Base-by-base conservation (phyloP, 2,888 invertebrate species). In the Eupsilia transversa region DNA sequence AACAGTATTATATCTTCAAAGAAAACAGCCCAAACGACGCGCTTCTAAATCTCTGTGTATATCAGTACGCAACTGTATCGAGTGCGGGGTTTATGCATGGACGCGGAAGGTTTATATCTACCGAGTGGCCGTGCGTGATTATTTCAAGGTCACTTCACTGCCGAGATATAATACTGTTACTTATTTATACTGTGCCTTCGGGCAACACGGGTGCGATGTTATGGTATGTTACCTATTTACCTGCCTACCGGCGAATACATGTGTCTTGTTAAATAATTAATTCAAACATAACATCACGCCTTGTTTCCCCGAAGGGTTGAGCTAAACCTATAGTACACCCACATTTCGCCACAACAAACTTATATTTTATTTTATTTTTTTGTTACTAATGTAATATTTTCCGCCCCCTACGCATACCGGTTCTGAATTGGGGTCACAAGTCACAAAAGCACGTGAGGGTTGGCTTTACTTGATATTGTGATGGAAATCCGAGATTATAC, bases 401-500 rank as follows among this genome's bases (percentile, higher is more conserved):
- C n/a, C 57, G 60, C 63, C 52, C 23, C 54, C 54, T 54, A 57
- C 65, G 56, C 54, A 67, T 81, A 75, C 79, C 49, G 30, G 74
- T 57, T 57, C 65, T 35, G 33, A 49, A 78, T 81, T 77, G 74
- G 81, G 78, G 78, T 71, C 81, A 52, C 72, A 68, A 73, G 57
- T 64, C 81, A 76, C 76, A 83, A 84, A 72, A 85, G 67, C 74
- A 73, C 66, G 65, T 54, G 60, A 43, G 57, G 74, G 74, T 79
- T 66, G 76, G 71, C 41, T 74, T 75, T 65, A 66, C 61, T 76
- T 74, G 79, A 68, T 85, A 80, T 85, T 82, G 73, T 80, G 86
- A 86, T 86, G 79, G 77, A 83, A 83, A 86, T 79, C 54, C 65
- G 72, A 84, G 86, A 87, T 87, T 85, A 86, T 80, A 79, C 72